Percentiles rank a stretch among this genome's conserved stretches.
phyloP scores from a whole-genome alignment of 2,888 invertebrate species.

The Phrixothrix hirtus region DNA sequence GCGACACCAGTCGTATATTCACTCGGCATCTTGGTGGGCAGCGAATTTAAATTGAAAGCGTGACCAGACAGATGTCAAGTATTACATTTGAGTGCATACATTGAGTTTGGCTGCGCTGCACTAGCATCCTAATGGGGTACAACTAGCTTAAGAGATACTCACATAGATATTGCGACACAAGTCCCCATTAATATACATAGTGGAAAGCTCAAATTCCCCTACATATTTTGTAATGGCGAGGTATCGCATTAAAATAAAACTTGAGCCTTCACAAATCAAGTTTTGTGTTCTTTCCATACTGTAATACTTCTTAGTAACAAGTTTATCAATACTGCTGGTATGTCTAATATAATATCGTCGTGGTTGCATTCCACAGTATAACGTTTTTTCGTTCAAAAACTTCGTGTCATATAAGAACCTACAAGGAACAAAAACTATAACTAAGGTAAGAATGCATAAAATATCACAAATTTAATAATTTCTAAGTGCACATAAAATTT shows the following conservation, averaged over 20 bases:
- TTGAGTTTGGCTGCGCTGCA: not conserved
- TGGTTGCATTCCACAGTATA: slow-evolving; percentile 61
- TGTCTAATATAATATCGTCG: slow-evolving; percentile 62
- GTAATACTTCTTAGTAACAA: slow-evolving; percentile 59
- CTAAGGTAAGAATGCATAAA: too few species aligned
- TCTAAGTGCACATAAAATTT: too few species aligned
- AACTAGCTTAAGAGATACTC: slow-evolving; percentile 42
- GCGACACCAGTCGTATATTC: too few species aligned
- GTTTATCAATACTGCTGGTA: slow-evolving; percentile 56
- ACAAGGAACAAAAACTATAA: too few species aligned
- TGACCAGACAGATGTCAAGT: too few species aligned
- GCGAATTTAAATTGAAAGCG: too few species aligned
- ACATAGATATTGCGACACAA: slow-evolving; percentile 66
- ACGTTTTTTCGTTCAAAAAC: slow-evolving; percentile 56
- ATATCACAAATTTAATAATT: too few species aligned
- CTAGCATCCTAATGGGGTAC: not conserved
- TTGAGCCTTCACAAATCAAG: slow-evolving; percentile 66
- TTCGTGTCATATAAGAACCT: not conserved
- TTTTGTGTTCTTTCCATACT: slow-evolving; percentile 57
- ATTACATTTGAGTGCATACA: too few species aligned
- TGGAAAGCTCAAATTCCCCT: slow-evolving; percentile 62
- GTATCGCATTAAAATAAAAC: slow-evolving; percentile 64
- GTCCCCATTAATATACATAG: slow-evolving; percentile 63
- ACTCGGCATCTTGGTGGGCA: too few species aligned
- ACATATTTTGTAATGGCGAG: slow-evolving; percentile 60